Percentiles rank a stretch among this genome's conserved stretches.
Conservation (phyloP, 2,888 invertebrate genomes). For the Tetropium fuscum region DNA sequence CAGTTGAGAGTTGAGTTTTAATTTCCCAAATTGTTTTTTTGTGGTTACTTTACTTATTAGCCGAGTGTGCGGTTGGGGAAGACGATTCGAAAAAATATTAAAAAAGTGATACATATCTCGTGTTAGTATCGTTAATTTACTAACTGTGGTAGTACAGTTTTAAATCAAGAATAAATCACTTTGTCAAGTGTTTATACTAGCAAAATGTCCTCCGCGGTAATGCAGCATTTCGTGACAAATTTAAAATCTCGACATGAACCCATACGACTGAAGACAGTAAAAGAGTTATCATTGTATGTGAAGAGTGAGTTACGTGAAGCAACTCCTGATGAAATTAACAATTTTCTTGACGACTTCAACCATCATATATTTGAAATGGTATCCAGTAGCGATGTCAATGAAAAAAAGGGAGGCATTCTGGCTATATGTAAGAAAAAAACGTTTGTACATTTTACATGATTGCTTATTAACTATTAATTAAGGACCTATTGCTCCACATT, state of each 20-base stretch:
- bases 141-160: too few species aligned
- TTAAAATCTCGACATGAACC: conserved; percentile 92
- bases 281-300: conserved; percentile 90
- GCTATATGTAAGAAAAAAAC: conserved; percentile 78
- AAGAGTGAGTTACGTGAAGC: conserved; percentile 92
- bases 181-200: too few species aligned
- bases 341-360: conserved; percentile 95
- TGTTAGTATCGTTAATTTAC: too few species aligned
- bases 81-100: too few species aligned
- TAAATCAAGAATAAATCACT: background rate
- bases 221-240: conserved; percentile 86
- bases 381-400: conserved; percentile 90
- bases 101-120: too few species aligned
- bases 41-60: too few species aligned
- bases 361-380: conserved; percentile 98
- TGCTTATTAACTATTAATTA: too few species aligned
- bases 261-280: conserved; percentile 85
- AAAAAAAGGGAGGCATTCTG: conserved; percentile 95
- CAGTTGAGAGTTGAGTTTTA: too few species aligned
- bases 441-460: background rate
- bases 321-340: conserved; percentile 88
- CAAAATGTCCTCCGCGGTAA: conserved; percentile 72
- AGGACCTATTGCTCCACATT: too few species aligned
- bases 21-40: too few species aligned
- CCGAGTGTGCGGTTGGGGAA: too few species aligned